Evolutionary conservation across 2,888 invertebrate species (phyloP), one percentile per base, ranked within the genome.

Genomic region (Plagiodera versicolora): DNA sequence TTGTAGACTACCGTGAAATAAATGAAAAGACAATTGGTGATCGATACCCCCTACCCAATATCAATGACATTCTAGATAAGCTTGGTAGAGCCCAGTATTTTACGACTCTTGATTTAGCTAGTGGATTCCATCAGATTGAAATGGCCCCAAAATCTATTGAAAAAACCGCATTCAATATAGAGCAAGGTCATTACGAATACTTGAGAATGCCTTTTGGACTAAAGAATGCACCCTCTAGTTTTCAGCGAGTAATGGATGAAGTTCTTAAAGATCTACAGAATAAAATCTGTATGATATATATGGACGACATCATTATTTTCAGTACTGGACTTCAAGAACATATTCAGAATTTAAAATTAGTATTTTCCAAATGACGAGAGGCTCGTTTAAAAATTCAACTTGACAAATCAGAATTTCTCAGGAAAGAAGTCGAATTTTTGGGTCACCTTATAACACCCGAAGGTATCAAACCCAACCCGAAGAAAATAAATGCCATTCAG

Each of bases 251-350:
- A 3, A 61, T 60, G 51, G 60, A 66, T 20, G 60, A 64, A 24
- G 44, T 64, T 9, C 50, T 66, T 16, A 49, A 51, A 56, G 63
- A 20, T 16, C 24, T 48, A 14, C 51, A 51, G 10, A 51, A 51
- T 51, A 35, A 51, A 35, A 51, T 51, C 35, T 56, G 56, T 18
- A 56, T 56, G 56, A 32, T 56, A 9, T 24, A 55, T 18, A 47
- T 47, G 54, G 54, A 55, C 16, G 55, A 55, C 45, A 56, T 56
- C n/a, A 56, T 56, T 11, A 56, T 56, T 11, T 56, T 56, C 35
- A 56, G 48, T 14, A 47, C 47, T 4, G 56, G 56, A 17, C 48
- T 48, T 5, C 48, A 48, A 39, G 56, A 86, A 72, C 80, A 57
- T 14, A 56, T 56, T 11, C 47, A 56, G 32, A 56, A 56, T 24